phyloP scores from a whole-genome alignment of 2,797 vertebrate species.

The Lemur catta region DNA sequence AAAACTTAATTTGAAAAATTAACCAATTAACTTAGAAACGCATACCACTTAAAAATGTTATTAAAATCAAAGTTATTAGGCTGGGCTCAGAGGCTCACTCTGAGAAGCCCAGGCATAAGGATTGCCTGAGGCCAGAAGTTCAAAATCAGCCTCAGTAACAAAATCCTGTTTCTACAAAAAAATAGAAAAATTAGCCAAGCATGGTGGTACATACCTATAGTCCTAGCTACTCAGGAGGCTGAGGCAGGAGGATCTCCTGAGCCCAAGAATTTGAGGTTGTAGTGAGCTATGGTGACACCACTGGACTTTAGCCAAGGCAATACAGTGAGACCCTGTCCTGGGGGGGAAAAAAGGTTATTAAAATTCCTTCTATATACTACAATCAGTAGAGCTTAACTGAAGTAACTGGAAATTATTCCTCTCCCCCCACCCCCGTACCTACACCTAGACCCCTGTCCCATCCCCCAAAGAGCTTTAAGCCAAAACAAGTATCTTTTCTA shows the following conservation, averaged over 20 bases:
- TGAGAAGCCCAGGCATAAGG: neutral
- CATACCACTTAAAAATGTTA: neutral
- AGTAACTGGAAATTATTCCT: neutral
- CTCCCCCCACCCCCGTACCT: too few species aligned
- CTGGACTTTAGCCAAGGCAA: neutral
- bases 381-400: neutral
- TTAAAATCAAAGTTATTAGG: neutral
- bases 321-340: neutral
- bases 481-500: neutral
- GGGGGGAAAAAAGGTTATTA: neutral
- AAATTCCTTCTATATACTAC: neutral
- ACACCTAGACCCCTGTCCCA: neutral
- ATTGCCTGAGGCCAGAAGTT: neutral
- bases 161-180: neutral
- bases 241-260: neutral
- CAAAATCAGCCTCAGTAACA: neutral
- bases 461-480: neutral
- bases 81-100: neutral
- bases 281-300: neutral
- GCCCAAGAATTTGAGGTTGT: neutral
- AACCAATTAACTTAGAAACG: neutral
- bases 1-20: neutral
- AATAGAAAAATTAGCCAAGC: neutral
- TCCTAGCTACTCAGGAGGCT: neutral
- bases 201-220: neutral